These are phyloP conservation scores for Glaucomys volans DNA, from an alignment of 2,113 vertebrate genomes.

Conservation along the genomic window DNA sequence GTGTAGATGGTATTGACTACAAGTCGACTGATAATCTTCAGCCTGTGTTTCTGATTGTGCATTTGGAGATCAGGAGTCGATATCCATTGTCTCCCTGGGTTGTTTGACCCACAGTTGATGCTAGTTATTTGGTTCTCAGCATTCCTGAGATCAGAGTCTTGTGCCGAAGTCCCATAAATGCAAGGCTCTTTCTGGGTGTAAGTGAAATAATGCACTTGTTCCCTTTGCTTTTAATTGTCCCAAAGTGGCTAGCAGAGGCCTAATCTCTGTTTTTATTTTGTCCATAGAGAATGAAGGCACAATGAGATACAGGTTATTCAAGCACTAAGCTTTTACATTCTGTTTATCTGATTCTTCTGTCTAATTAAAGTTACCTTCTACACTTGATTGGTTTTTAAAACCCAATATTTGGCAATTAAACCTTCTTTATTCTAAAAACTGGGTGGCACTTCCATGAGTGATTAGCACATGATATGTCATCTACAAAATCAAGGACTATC, in stretches of 20 bases:
- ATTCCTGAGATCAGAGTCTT: conserved; percentile 17
- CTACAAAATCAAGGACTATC: not conserved
- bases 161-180: not conserved
- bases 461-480: conserved; percentile 45
- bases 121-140: conserved; percentile 29
- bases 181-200: not conserved
- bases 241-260: not conserved
- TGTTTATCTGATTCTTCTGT: conserved; percentile 76
- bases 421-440: conserved; percentile 72
- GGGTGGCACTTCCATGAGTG: conserved; percentile 55
- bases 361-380: conserved; percentile 79
- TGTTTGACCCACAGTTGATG: not conserved
- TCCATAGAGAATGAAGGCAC: conserved; percentile 46
- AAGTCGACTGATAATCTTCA: conserved; percentile 63
- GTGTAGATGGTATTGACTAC: conserved; percentile 46
- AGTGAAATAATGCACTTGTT: conserved; percentile 10
- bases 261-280: conserved; percentile 36
- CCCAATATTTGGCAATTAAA: conserved; percentile 77
- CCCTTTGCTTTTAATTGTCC: conserved; percentile 31
- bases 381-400: conserved; percentile 79
- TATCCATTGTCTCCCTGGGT: conserved; percentile 44
- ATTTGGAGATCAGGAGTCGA: not conserved
- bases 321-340: conserved; percentile 48
- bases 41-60: conserved; percentile 35
- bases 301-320: conserved; percentile 55